Conservation (phyloP, 2,113 vertebrate genomes). For the Castor canadensis region DNA sequence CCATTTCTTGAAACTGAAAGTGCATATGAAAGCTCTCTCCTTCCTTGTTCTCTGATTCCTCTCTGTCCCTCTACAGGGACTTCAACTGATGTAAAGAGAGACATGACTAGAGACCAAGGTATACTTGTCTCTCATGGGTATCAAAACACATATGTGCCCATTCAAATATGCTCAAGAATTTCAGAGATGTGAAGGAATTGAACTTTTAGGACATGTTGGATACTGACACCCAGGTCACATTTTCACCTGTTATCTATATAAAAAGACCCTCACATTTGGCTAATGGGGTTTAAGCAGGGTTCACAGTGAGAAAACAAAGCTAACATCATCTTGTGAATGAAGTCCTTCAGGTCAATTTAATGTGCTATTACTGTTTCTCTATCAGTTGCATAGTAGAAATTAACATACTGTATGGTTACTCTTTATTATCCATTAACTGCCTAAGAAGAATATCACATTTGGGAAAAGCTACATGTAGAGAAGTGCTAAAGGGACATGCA, state of each 20-base stretch:
- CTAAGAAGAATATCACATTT: background rate
- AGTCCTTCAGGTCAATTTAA: background rate
- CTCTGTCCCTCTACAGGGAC: background rate
- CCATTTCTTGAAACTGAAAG: background rate
- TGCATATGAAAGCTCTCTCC: background rate
- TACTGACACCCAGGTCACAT: background rate
- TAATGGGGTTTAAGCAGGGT: background rate
- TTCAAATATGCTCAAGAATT: background rate
- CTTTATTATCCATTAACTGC: background rate
- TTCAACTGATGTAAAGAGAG: background rate
- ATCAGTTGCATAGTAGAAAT: background rate
- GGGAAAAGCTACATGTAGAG: background rate
- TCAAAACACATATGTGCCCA: background rate
- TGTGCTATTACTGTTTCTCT: background rate
- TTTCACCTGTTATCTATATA: background rate
- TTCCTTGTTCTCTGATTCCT: background rate
- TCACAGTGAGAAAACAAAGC: background rate
- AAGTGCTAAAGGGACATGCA: background rate
- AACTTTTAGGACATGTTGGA: background rate
- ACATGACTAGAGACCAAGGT: background rate
- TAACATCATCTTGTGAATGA: background rate
- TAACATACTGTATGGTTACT: background rate
- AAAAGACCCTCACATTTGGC: background rate
- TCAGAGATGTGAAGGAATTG: background rate
- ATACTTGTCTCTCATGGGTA: too few species aligned